Conservation (phyloP, 2,797 vertebrate species). For the Acomys russatus region DNA sequence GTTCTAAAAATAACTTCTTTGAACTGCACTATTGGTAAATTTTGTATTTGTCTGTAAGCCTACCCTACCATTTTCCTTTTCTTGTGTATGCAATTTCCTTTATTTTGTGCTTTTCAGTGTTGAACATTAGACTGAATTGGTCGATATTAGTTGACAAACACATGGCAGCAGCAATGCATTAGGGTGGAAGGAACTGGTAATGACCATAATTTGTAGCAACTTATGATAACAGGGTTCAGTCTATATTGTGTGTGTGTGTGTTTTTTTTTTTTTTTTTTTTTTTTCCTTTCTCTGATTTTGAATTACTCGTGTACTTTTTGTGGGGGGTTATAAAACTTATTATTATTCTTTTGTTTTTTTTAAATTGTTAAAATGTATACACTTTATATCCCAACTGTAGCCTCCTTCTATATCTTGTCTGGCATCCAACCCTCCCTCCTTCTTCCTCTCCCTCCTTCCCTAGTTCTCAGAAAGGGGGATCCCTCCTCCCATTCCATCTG, state of each 20-base stretch:
- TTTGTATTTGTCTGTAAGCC: fast-evolving
- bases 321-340: too few species aligned
- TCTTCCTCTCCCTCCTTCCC: too few species aligned
- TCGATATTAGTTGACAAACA: not conserved
- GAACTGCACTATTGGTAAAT: not conserved
- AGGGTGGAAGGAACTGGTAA: fast-evolving
- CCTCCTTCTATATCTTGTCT: too few species aligned
- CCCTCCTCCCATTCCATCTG: too few species aligned
- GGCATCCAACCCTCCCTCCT: too few species aligned
- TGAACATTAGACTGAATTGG: not conserved
- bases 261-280: not conserved
- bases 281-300: constrained; percentile 45
- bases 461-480: too few species aligned
- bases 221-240: not conserved
- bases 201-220: not conserved
- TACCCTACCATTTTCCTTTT: fast-evolving
- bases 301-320: not conserved
- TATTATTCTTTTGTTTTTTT: too few species aligned
- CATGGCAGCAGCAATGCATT: not conserved
- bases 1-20: not conserved
- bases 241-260: not conserved
- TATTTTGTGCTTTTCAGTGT: too few species aligned
- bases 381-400: too few species aligned
- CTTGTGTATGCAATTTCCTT: fast-evolving
- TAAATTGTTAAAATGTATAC: too few species aligned